These are phyloP conservation scores for Eumacrocentrus americanus DNA, from an alignment of 2,888 invertebrate species.

Conservation along the genomic window DNA sequence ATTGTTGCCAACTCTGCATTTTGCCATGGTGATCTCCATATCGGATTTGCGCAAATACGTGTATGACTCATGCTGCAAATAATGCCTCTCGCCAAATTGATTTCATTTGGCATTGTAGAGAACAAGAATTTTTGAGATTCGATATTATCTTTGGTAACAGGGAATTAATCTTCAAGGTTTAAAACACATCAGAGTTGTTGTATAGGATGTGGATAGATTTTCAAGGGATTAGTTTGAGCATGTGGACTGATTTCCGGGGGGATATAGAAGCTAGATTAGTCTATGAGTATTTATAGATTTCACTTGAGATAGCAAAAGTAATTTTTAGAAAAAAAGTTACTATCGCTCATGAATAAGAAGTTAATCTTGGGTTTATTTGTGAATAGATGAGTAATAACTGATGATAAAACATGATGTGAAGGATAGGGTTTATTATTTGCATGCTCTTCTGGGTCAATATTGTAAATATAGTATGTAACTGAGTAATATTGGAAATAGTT, in stretches of 20 bases:
- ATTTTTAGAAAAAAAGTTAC: background rate
- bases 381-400: background rate
- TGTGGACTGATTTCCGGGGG: background rate
- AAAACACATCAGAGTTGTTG: background rate
- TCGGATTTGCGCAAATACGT: slow-evolving; percentile 2
- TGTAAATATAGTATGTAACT: background rate
- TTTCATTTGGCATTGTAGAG: background rate
- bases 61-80: slow-evolving; percentile 1
- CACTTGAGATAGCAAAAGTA: background rate
- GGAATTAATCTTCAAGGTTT: background rate
- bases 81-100: background rate
- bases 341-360: background rate
- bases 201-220: background rate
- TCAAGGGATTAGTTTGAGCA: background rate
- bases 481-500: background rate
- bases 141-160: too few species aligned
- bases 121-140: too few species aligned
- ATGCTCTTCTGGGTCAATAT: background rate
- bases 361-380: background rate
- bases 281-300: background rate
- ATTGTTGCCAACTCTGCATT: slow-evolving; percentile 8
- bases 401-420: too few species aligned
- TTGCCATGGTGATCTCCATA: slow-evolving; percentile 21
- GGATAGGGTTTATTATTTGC: background rate
- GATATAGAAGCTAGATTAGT: background rate